Conservation (phyloP, 2,888 invertebrate species). For the Acronicta leporina region DNA sequence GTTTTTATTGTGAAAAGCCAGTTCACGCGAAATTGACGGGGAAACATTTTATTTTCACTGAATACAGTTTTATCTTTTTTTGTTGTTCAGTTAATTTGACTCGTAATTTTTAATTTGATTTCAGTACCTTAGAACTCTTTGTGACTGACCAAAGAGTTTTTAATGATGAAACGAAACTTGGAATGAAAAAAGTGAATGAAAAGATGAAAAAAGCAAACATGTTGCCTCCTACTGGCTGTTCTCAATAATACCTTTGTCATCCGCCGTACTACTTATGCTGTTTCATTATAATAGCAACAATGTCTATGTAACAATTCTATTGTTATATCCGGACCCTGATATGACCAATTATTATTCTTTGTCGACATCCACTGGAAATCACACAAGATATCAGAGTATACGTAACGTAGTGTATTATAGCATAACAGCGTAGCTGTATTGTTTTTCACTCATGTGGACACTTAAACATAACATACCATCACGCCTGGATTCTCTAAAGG, state of each 20-base stretch:
- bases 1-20: conserved; percentile 20
- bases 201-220: no score
- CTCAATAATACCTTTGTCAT: background rate
- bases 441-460: no score
- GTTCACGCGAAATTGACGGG: conserved; percentile 25
- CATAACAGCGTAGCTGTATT: no score
- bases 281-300: background rate
- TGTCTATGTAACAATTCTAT: no score
- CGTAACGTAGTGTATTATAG: no score
- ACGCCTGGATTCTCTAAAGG: no score
- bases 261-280: no score
- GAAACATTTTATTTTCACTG: conserved; percentile 23
- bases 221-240: background rate
- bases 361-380: background rate
- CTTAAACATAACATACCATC: no score
- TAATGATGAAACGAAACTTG: background rate
- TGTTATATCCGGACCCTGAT: background rate
- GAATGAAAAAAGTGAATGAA: no score
- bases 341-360: background rate
- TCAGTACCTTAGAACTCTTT: background rate
- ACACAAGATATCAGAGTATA: background rate
- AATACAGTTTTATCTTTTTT: conserved; percentile 7
- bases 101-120: background rate
- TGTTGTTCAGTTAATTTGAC: background rate
- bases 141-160: background rate